Evolutionary conservation across 2,797 vertebrate species (phyloP).

Genomic region (Acanthurus lineatus): DNA sequence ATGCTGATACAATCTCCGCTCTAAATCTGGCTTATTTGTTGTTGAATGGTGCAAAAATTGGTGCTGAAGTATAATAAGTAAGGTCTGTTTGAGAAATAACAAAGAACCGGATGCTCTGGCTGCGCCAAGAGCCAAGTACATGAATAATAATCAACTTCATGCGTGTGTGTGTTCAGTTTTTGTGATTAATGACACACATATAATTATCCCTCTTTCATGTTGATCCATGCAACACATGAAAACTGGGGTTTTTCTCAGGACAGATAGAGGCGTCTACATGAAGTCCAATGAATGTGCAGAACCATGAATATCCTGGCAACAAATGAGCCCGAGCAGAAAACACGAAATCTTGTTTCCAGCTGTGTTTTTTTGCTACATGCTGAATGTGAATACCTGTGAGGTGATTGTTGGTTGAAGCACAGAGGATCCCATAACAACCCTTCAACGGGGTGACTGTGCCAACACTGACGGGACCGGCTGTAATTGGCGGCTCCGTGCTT

Average conservation of each 20-base stretch:
- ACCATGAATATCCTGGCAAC: conserved; percentile 20
- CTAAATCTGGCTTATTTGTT: not conserved
- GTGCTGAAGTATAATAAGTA: not conserved
- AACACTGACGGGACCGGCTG: conserved; percentile 35
- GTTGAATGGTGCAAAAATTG: conserved; percentile 3
- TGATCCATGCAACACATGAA: not conserved
- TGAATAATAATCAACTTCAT: not conserved
- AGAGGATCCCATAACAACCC: conserved; percentile 7
- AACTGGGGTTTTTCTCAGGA: not conserved
- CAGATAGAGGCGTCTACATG: not conserved
- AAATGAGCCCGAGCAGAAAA: conserved; percentile 35
- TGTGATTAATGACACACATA: not conserved
- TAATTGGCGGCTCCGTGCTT: conserved; percentile 61
- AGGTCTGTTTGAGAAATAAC: not conserved
- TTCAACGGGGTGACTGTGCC: conserved; percentile 22
- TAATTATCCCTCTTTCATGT: conserved; percentile 11
- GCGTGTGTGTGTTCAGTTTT: not conserved
- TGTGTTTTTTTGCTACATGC: conserved; percentile 13
- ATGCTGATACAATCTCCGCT: not conserved
- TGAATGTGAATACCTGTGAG: not conserved
- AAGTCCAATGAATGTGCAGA: not conserved
- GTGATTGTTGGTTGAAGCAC: conserved; percentile 36
- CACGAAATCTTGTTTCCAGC: conserved; percentile 31
- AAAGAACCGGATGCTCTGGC: not conserved
- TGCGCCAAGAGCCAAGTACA: not conserved